Evolutionary conservation across 2,888 invertebrate genomes (phyloP).

Genomic region (Laothoe populi): DNA sequence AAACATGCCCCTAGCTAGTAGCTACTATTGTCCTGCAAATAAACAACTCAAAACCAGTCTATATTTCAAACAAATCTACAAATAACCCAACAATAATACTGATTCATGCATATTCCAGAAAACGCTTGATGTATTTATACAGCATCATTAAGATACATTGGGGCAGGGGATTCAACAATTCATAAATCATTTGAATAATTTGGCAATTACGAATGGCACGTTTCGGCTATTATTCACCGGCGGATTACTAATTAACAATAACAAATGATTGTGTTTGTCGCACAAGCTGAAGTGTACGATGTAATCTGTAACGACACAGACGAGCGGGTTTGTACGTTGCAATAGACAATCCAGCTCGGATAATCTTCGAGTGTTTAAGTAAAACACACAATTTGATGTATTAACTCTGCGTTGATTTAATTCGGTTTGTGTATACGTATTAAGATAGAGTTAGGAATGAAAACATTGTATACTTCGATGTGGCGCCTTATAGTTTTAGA

Average conservation of each 20-base stretch:
- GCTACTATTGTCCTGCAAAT: background rate
- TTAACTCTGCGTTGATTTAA: too few species aligned
- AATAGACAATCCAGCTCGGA: slow-evolving; percentile 11
- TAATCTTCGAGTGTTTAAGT: background rate
- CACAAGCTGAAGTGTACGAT: slow-evolving; percentile 29
- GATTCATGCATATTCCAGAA: slow-evolving; percentile 16
- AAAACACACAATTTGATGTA: background rate
- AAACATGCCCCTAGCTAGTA: background rate
- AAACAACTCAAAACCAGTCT: background rate
- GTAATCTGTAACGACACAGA: slow-evolving; percentile 20
- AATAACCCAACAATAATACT: slow-evolving; percentile 10
- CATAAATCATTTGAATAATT: slow-evolving; percentile 79
- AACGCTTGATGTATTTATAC: slow-evolving; percentile 56
- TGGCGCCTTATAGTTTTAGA: too few species aligned
- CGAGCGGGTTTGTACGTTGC: slow-evolving; percentile 12
- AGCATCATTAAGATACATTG: slow-evolving; percentile 60
- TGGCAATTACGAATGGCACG: slow-evolving; percentile 69
- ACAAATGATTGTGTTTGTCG: slow-evolving; percentile 71
- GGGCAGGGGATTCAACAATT: slow-evolving; percentile 40
- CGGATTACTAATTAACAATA: slow-evolving; percentile 79
- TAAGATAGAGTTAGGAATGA: too few species aligned
- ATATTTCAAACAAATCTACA: background rate
- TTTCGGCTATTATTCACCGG: slow-evolving; percentile 71
- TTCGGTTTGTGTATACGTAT: too few species aligned
- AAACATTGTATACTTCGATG: too few species aligned